phyloP scores from a whole-genome alignment of 2,113 vertebrate species.

The Smithornis capensis region DNA sequence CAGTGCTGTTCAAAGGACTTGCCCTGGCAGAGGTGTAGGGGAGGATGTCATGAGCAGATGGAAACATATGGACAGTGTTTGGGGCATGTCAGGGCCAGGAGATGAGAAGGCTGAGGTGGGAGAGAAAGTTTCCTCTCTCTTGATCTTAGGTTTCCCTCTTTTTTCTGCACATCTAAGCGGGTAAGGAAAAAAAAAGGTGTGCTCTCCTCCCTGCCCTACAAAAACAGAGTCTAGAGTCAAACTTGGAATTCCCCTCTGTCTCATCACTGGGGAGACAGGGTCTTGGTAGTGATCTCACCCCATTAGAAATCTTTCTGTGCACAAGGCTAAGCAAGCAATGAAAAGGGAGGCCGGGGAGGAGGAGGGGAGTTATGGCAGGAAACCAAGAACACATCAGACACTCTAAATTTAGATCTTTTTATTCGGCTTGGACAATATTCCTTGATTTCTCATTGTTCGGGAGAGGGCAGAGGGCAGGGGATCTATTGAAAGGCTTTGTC shows the following conservation, averaged over 20 bases:
- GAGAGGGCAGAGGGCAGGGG: conserved; percentile 76
- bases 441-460: conserved; percentile 78
- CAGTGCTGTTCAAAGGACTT: not conserved
- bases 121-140: not conserved
- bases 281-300: conserved; percentile 75
- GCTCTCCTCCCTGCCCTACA: not conserved
- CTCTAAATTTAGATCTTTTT: conserved; percentile 80
- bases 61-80: not conserved
- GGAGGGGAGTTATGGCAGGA: conserved; percentile 75
- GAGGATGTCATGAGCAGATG: not conserved
- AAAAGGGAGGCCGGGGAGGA: conserved; percentile 26
- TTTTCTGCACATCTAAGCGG: not conserved
- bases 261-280: conserved; percentile 59
- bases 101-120: not conserved
- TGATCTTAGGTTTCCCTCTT: not conserved
- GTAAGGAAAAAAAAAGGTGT: not conserved
- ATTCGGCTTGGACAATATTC: conserved; percentile 77
- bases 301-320: conserved; percentile 53
- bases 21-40: not conserved
- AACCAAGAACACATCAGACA: conserved; percentile 75
- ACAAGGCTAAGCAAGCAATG: conserved; percentile 1
- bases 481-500: conserved; percentile 71
- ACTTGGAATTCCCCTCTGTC: conserved; percentile 75
- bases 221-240: conserved; percentile 16
- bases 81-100: not conserved